A percentile compares a stretch with the other conserved stretches of the same genome.
Conservation (phyloP, 2,113 vertebrate species). For the Lethenteron reissneri region DNA sequence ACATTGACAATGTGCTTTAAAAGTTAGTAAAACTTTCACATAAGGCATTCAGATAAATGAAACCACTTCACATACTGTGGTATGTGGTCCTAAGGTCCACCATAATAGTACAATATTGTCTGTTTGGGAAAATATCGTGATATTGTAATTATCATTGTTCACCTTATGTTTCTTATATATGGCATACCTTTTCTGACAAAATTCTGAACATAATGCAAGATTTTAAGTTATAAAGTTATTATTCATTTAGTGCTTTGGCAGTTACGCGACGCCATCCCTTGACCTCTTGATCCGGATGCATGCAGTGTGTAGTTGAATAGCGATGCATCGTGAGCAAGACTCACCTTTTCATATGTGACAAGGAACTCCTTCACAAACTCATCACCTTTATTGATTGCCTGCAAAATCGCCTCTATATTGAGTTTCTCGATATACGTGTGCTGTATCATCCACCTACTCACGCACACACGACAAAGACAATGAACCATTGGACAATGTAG, state of each 20-base stretch:
- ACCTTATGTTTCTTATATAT: not conserved
- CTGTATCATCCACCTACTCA: no score
- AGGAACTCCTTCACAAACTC: constrained; percentile 63
- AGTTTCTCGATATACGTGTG: no score
- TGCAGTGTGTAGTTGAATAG: not conserved
- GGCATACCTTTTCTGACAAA: not conserved
- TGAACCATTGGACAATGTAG: no score
- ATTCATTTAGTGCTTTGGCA: not conserved
- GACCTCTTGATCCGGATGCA: not conserved
- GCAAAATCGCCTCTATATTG: no score
- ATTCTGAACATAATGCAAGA: not conserved
- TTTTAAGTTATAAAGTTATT: not conserved
- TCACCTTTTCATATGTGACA: constrained; percentile 50
- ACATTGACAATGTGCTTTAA: no score
- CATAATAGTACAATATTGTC: no score
- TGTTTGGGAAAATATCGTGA: no score
- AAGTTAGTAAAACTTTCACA: no score
- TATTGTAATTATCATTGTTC: not conserved
- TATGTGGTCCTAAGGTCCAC: no score
- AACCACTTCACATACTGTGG: no score
- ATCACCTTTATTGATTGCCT: constrained; percentile 13
- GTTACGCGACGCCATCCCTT: not conserved
- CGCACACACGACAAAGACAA: no score
- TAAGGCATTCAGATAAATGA: no score
- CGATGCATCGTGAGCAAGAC: not conserved